Conservation (phyloP, 2,113 vertebrate species). For the Lepus europaeus region DNA sequence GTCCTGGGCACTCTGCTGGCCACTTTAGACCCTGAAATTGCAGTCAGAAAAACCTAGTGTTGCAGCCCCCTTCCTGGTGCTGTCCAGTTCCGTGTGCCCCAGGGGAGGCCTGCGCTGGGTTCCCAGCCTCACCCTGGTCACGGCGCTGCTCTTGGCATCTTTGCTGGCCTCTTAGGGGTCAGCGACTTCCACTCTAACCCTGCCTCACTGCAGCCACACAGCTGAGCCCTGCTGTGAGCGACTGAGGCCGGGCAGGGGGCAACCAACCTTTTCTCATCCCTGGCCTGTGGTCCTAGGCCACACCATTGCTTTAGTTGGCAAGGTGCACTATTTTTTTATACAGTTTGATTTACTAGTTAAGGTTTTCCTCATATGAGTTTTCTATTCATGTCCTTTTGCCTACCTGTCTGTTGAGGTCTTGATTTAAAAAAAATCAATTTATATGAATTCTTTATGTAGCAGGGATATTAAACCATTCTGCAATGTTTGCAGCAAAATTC, state of each 20-base stretch:
- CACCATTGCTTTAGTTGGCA: not conserved
- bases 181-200: not conserved
- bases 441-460: constrained; percentile 78
- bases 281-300: not conserved
- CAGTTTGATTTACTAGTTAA: constrained; percentile 43
- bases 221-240: not conserved
- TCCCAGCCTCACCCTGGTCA: not conserved
- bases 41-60: not conserved
- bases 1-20: not conserved
- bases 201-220: not conserved
- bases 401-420: constrained; percentile 62
- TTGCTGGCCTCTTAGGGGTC: not conserved
- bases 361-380: constrained; percentile 34
- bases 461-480: constrained; percentile 73
- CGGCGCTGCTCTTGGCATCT: not conserved
- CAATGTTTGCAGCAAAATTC: constrained; percentile 57
- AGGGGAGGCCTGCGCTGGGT: not conserved
- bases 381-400: constrained; percentile 59
- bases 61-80: not conserved
- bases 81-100: not conserved
- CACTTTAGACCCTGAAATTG: not conserved
- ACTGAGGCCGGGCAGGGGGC: not conserved
- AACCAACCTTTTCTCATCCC: not conserved
- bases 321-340: not conserved
- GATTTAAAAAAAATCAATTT: constrained; percentile 74